Base-by-base conservation (phyloP, 2,797 vertebrate species). In the Artibeus lituratus region DNA sequence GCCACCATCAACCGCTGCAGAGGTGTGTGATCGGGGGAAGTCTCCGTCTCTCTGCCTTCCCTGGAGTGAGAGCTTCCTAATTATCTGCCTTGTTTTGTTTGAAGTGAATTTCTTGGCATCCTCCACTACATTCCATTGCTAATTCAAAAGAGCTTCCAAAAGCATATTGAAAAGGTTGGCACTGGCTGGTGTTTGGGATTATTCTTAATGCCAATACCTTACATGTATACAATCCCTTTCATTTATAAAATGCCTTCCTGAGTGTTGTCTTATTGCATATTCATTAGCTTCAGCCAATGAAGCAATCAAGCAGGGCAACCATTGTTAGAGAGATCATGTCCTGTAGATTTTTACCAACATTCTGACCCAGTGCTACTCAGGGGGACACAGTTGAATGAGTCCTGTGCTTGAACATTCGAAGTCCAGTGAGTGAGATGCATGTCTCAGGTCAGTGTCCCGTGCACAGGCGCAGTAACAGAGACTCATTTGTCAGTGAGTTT, bases 121-220 rank as follows among this genome's bases (percentile, higher is more conserved):
- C 10, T 65, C n/a, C 16, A 35, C 65, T 57, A 88, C 47, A 62
- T 92, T 91, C 84, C 87, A 59, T 1, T 65, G 49, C 35, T 73
- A 62, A 84, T 91, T 55, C 39, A 49, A 67, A 88, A 69, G 84
- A 72, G 76, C 93, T 91, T 96, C 92, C 49, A 83, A 67, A 82
- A 74, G 42, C 29, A 8, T 51, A 49, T 47, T 10, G 47, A 51
- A 82, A 90, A 29, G 32, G 9, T 24, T 69, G 72, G 55, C 69
- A 39, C 47, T 21, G 2, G 39, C 42, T 87, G 51, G 39, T 85
- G 81, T 84, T 87, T 81, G 88, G 84, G 67, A 90, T 90, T 92
- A 15, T 62, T 65, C 47, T 87, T 62, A 73, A 89, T 51, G 87
- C 84, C 74, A 57, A 24, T 53, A 42, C 42, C 49, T 80, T 73